Base-by-base conservation (phyloP, 2,113 vertebrate species). In the Pseudolaguvia tuberculata region DNA sequence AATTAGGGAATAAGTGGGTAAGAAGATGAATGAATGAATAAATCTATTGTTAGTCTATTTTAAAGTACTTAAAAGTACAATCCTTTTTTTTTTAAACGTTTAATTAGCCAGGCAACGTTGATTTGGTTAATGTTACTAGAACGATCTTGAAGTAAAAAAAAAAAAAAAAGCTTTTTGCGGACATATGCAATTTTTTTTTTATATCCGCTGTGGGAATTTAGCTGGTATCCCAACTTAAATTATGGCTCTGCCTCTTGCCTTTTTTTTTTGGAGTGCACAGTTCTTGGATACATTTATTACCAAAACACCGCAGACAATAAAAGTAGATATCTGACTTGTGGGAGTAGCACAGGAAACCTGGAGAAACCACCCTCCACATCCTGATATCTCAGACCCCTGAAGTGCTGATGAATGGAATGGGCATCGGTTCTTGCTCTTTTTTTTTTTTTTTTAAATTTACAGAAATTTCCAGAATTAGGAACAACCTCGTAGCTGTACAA, bases 311-410 rank as follows among this genome's bases (percentile, higher is more conserved):
- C 29, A 70, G 50, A 53, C 18, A n/a, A 2, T 39, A 2, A 70
- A 35, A 27, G 5, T 21, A 35, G 67, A 21, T 70, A 39, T 53
- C 12, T 53, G 50, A 18, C 50, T 51, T 35, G 12, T 53, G 67
- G 27, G 12, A 70, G 53, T 53, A 53, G 50, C 4, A 53, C 67
- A 52, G 67, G 67, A 70, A 53, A 53, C 7, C 66, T n/a, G 66
- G 27, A 31, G 48, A 52, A 69, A 51, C 25, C 48, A 69, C 66
- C 67, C 67, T 35, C 20, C 13, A 70, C 29, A 35, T 70, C 67
- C 67, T 70, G 25, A 35, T 69, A 69, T 53, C 66, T 23, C 31
- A 18, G 2, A n/a, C 48, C 14, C 5, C 45, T 50, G 45, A 6
- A 12, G 9, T 29, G 17, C 15, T 29, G n/a, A 3, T 51, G 65